These are phyloP conservation scores for Chroicocephalus ridibundus DNA, from an alignment of 2,113 vertebrate genomes.

Conservation along the genomic window DNA sequence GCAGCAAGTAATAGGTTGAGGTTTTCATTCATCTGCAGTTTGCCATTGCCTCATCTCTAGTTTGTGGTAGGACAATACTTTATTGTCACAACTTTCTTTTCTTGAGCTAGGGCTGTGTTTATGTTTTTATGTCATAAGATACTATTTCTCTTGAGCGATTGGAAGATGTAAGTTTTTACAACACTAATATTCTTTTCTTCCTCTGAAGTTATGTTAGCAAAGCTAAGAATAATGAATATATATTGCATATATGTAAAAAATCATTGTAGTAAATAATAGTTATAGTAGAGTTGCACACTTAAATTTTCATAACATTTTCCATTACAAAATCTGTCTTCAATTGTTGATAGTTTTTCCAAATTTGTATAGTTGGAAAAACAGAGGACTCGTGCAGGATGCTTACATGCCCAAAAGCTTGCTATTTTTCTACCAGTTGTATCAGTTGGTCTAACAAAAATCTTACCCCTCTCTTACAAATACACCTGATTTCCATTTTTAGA, in stretches of 20 bases:
- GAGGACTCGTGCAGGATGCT: not conserved
- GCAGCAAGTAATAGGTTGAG: not conserved
- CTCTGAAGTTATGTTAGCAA: not conserved
- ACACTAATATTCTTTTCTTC: not conserved
- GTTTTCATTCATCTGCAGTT: not conserved
- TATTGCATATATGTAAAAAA: not conserved
- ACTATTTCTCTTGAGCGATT: not conserved
- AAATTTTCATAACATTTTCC: not conserved
- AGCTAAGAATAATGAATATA: not conserved
- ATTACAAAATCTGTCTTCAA: not conserved
- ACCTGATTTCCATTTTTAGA: not conserved
- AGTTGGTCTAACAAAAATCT: not conserved
- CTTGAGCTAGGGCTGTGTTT: not conserved
- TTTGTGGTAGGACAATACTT: not conserved
- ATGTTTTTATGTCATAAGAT: not conserved
- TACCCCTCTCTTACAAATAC: not conserved
- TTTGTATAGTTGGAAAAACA: not conserved
- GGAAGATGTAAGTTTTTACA: not conserved
- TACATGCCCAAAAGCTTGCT: not conserved
- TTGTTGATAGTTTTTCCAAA: not conserved
- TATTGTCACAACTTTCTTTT: not conserved
- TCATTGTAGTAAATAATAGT: not conserved
- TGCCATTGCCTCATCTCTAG: not conserved
- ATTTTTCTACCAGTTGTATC: not conserved
- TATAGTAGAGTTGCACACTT: not conserved